Evolutionary conservation across 2,113 vertebrate species (phyloP), one percentile per base, ranked within the genome.

Genomic region (Tapirus terrestris): DNA sequence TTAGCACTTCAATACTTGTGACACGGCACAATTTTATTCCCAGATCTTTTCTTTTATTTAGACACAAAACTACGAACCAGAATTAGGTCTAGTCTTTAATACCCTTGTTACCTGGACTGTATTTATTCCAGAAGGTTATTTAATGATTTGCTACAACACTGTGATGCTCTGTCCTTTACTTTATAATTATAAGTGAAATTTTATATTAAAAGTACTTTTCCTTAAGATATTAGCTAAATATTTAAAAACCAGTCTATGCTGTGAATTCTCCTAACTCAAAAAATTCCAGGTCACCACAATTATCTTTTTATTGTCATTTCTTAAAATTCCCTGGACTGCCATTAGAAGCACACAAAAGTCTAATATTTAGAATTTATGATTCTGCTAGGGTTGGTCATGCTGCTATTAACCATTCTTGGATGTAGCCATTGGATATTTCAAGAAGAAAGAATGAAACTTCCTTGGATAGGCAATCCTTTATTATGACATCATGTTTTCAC

Each of bases 231-330:
- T 58, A 94, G 31, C n/a, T 91, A 93, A 31, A 2, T 72, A 61
- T 94, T 91, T 92, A 33, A 87, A 75, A 92, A 45, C 43, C 17
- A 61, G 1, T 68, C 89, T 31, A 18, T 86, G 9, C 58, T 94
- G 13, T 83, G 31, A 94, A 63, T 72, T 90, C 68, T 94, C 53
- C 61, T 97, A 73, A 68, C 43, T 89, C 77, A 91, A 45, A 67
- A 94, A 68, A 77, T 89, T 73, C 14, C 48, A 80, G 29, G 60
- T 86, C 53, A 58, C 29, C 60, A 21, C 43, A 25, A 5, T 79
- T 63, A 58, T 16, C 67, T 92, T 61, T 89, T 1, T 96, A 8
- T 89, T 87, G 63, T 56, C 53, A n/a, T 67, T 76, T 51, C 65
- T 80, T 79, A 48, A 73, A 76, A 12, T 48, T 20, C 5, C 31